Conservation (phyloP, 2,797 vertebrate species). For the Cyclura pinguis region DNA sequence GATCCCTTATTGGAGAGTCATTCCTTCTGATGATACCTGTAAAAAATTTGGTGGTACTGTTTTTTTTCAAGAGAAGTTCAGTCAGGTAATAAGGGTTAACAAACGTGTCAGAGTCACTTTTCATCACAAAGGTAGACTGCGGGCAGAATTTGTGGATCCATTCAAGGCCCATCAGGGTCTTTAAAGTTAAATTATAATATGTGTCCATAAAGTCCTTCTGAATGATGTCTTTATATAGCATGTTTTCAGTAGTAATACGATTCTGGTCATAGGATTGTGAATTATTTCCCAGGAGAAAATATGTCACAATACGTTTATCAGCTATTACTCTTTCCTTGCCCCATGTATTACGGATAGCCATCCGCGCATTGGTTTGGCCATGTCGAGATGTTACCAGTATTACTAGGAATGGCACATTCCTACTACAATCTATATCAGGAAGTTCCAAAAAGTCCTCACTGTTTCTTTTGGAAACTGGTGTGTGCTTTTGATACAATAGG, state of each 20-base stretch:
- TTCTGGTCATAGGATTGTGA: slow-evolving; percentile 18
- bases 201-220: slow-evolving; percentile 80
- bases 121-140: slow-evolving; percentile 78
- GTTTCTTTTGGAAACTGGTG: slow-evolving; percentile 25
- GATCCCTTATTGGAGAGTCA: slow-evolving; percentile 70
- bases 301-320: slow-evolving; percentile 52
- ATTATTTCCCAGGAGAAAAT: slow-evolving; percentile 78
- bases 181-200: slow-evolving; percentile 81
- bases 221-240: slow-evolving; percentile 75
- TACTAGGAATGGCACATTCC: slow-evolving; percentile 74
- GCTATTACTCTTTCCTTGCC: slow-evolving; percentile 55
- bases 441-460: slow-evolving; percentile 65
- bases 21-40: slow-evolving; percentile 78
- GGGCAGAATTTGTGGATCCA: slow-evolving; percentile 80
- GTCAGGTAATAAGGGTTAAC: slow-evolving; percentile 78
- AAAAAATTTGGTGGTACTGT: slow-evolving; percentile 69
- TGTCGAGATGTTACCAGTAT: slow-evolving; percentile 74
- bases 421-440: slow-evolving; percentile 69
- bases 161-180: slow-evolving; percentile 81
- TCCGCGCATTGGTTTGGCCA: slow-evolving; percentile 43
- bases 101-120: slow-evolving; percentile 81
- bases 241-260: slow-evolving; percentile 59
- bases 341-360: slow-evolving; percentile 78
- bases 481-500: slow-evolving; percentile 21
- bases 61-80: slow-evolving; percentile 77